These are phyloP conservation scores for Apostichopus californicus DNA, from an alignment of 35 echinoderm and acorn worm genomes.

Conservation along the genomic window DNA sequence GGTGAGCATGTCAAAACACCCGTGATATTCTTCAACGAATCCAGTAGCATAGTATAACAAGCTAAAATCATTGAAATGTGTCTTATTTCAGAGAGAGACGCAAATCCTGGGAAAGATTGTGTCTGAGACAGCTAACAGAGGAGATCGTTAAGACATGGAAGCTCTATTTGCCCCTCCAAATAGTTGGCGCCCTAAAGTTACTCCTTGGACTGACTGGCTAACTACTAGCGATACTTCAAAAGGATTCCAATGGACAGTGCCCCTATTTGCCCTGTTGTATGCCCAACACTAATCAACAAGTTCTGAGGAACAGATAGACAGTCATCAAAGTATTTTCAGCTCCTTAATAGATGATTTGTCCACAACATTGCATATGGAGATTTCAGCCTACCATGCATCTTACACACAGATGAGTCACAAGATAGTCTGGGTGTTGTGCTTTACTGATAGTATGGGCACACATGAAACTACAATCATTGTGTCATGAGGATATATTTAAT, in stretches of 20 bases:
- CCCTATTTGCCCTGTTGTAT: conserved; percentile 48
- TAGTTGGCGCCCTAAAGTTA: conserved; percentile 58
- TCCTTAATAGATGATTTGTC: conserved; percentile 64
- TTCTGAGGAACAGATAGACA: background rate
- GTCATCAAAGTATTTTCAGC: conserved; percentile 56
- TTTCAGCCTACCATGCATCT: conserved; percentile 55
- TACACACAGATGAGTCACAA: conserved; percentile 79
- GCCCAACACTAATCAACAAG: background rate
- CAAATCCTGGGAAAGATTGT: conserved; percentile 50
- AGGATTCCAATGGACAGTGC: conserved; percentile 62
- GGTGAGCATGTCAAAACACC: conserved; percentile 48
- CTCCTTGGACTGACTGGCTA: conserved; percentile 65
- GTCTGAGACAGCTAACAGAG: conserved; percentile 46
- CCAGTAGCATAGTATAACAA: conserved; percentile 56
- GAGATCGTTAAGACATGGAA: conserved; percentile 58
- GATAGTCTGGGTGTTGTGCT: conserved; percentile 74
- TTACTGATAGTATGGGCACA: background rate
- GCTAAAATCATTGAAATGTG: conserved; percentile 61
- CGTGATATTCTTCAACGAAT: conserved; percentile 18
- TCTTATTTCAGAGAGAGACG: conserved; percentile 50
- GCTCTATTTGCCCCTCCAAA: conserved; percentile 40
- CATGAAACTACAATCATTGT: no score
- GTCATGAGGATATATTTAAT: no score
- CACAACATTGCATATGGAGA: conserved; percentile 65
- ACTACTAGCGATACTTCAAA: conserved; percentile 56